phyloP scores from a whole-genome alignment of 1,140 invertebrate species.

The Maniola jurtina region DNA sequence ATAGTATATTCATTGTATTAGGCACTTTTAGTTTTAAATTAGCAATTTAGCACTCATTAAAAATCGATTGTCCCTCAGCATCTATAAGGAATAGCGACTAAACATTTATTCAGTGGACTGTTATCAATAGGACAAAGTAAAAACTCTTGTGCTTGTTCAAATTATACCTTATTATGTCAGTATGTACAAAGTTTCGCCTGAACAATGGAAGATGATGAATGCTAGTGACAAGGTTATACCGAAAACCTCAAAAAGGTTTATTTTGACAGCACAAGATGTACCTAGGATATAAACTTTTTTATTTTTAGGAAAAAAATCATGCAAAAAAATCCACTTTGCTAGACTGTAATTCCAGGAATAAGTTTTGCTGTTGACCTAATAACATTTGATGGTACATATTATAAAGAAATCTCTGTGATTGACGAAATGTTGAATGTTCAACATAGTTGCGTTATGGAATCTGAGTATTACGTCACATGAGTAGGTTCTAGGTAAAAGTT shows the following conservation, averaged over 20 bases:
- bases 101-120: constrained; percentile 50
- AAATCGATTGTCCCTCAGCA: too few species aligned
- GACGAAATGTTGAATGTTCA: constrained; percentile 64
- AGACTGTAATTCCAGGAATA: constrained; percentile 53
- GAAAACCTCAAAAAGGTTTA: constrained; percentile 56
- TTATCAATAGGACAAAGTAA: constrained; percentile 50
- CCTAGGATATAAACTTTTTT: constrained; percentile 51
- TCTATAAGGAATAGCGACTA: too few species aligned
- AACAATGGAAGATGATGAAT: constrained; percentile 71
- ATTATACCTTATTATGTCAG: constrained; percentile 65
- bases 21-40: too few species aligned
- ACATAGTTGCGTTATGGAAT: constrained; percentile 61
- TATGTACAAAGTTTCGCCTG: constrained; percentile 69
- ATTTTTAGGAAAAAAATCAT: constrained; percentile 63
- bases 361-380: constrained; percentile 66
- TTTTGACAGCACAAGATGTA: constrained; percentile 60
- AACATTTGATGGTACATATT: constrained; percentile 50
- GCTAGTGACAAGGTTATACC: constrained; percentile 56
- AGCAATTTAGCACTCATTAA: too few species aligned
- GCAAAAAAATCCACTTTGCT: constrained; percentile 67
- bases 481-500: constrained; percentile 70
- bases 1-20: too few species aligned
- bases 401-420: constrained; percentile 70
- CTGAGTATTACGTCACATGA: constrained; percentile 65
- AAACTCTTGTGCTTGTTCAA: constrained; percentile 61